Conservation (phyloP, 64 coral and sea anemone species). For the Platygyra sinensis region DNA sequence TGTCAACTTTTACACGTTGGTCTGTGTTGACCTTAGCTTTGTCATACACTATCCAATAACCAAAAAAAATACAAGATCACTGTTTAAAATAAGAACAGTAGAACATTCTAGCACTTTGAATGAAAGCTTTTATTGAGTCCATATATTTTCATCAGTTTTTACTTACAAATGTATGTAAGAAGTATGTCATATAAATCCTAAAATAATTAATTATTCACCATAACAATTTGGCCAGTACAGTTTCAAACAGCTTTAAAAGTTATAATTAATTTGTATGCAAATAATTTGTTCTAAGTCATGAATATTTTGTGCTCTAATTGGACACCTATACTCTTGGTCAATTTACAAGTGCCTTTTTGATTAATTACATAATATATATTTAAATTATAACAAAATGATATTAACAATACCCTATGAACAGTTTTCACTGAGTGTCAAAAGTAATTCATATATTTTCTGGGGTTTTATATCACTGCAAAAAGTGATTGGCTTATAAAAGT, state of each 20-base stretch:
- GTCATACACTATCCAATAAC: not conserved
- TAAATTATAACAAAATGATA: too few species aligned
- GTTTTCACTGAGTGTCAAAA: too few species aligned
- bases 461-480: too few species aligned
- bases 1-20: too few species aligned
- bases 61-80: not conserved
- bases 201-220: not conserved
- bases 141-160: not conserved
- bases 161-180: conserved; percentile 4
- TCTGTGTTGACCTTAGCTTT: not conserved
- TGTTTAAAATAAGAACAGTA: not conserved
- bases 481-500: too few species aligned
- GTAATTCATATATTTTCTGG: too few species aligned
- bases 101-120: not conserved
- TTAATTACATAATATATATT: too few species aligned
- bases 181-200: not conserved
- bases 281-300: not conserved
- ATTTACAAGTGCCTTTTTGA: too few species aligned
- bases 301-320: not conserved
- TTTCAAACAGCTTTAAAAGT: conserved; percentile 15
- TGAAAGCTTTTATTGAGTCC: conserved; percentile 4
- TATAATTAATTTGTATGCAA: not conserved
- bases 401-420: too few species aligned
- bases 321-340: not conserved
- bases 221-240: not conserved